These are phyloP conservation scores for Bubo blakistoni DNA, from an alignment of 2,113 vertebrate species.

Conservation along the genomic window DNA sequence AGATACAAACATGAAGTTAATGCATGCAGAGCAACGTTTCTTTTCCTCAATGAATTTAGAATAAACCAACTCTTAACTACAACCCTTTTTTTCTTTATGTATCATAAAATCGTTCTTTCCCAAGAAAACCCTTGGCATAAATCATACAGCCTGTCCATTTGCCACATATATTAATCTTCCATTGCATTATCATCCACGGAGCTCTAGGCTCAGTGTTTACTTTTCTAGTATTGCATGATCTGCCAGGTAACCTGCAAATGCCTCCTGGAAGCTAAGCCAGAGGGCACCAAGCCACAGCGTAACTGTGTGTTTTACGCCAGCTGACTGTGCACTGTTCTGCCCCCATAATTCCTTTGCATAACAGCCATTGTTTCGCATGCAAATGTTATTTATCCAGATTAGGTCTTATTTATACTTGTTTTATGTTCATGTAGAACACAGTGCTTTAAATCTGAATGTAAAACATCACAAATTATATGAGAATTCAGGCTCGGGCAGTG, in stretches of 20 bases:
- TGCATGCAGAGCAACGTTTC: fast-evolving
- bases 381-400: background rate
- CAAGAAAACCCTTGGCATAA: background rate
- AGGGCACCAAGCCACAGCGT: background rate
- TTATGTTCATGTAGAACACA: background rate
- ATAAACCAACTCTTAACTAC: background rate
- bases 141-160: background rate
- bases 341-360: background rate
- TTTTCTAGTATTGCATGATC: background rate
- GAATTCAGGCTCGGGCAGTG: background rate
- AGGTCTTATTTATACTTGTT: background rate
- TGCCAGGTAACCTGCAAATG: background rate
- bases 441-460: background rate
- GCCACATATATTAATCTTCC: background rate
- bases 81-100: background rate
- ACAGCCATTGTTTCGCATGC: background rate
- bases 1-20: background rate
- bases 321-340: background rate
- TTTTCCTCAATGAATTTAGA: background rate
- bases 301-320: background rate
- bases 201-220: background rate
- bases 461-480: background rate
- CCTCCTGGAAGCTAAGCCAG: background rate
- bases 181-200: background rate
- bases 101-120: background rate